A percentile compares a stretch with the other conserved stretches of the same genome.
Conservation (phyloP, 2,888 invertebrate genomes). For the Drosophila pseudotalamancana region DNA sequence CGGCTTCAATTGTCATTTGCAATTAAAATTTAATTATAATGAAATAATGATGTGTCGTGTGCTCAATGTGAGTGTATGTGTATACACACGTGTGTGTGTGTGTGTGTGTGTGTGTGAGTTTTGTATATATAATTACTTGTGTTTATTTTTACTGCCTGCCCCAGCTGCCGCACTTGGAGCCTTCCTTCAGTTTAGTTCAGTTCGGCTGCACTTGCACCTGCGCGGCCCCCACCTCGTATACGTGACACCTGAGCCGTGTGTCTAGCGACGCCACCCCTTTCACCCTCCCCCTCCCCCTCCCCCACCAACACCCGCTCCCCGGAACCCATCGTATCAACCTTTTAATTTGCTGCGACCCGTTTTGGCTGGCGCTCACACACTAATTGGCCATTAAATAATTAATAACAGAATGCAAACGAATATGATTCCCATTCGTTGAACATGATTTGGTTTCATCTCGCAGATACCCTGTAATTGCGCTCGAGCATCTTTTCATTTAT, state of each 20-base stretch:
- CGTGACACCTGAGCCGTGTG: conserved; percentile 30
- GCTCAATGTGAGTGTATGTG: conserved; percentile 13
- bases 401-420: conserved; percentile 39
- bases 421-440: not conserved
- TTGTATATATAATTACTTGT: not conserved
- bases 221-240: conserved; percentile 33
- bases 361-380: conserved; percentile 6
- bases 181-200: not conserved
- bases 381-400: conserved; percentile 69
- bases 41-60: conserved; percentile 50
- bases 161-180: not conserved
- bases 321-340: not conserved
- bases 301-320: no score
- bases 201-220: not conserved
- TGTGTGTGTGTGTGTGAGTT: not conserved
- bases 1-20: conserved; percentile 27
- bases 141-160: conserved; percentile 9
- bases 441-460: not conserved
- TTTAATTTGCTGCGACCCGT: not conserved
- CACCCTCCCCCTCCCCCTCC: no score
- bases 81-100: not conserved
- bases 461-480: no score
- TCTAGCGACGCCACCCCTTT: not conserved
- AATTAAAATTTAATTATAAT: conserved; percentile 56
- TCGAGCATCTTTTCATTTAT: no score